Conservation (phyloP, 2,888 invertebrate genomes). For the Scaptomyza caliginosa region DNA sequence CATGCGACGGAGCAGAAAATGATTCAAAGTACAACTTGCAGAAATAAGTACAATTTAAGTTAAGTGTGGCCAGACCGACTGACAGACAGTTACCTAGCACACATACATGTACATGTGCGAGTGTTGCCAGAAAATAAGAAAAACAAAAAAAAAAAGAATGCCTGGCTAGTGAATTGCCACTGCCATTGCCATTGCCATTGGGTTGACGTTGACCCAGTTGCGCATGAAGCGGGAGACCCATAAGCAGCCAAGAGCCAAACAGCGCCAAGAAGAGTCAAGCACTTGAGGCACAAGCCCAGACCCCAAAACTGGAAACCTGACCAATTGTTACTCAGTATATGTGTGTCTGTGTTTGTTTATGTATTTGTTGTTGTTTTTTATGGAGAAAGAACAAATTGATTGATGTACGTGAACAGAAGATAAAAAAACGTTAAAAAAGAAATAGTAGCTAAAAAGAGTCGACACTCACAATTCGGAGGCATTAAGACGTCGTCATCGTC, state of each 20-base stretch:
- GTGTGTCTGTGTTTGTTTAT: background rate
- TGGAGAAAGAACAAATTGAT: slow-evolving; percentile 70
- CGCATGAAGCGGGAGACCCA: slow-evolving; percentile 42
- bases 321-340: slow-evolving; percentile 14
- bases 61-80: slow-evolving; percentile 43
- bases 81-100: slow-evolving; percentile 42
- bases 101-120: slow-evolving; percentile 7
- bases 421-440: slow-evolving; percentile 44
- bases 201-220: slow-evolving; percentile 74
- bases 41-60: slow-evolving; percentile 54
- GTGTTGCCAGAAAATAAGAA: slow-evolving; percentile 29
- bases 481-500: slow-evolving; percentile 54
- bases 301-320: slow-evolving; percentile 74
- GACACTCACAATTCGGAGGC: slow-evolving; percentile 53
- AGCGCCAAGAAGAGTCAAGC: slow-evolving; percentile 41
- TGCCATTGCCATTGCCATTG: slow-evolving; percentile 49
- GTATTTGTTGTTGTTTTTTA: slow-evolving; percentile 13
- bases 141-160: slow-evolving; percentile 33
- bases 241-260: slow-evolving; percentile 27
- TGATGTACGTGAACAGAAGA: slow-evolving; percentile 49
- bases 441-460: slow-evolving; percentile 48
- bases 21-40: slow-evolving; percentile 43
- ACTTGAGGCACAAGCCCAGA: slow-evolving; percentile 48
- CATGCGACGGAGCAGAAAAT: slow-evolving; percentile 53
- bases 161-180: slow-evolving; percentile 39